Percentiles rank a stretch among this genome's conserved stretches.
These are phyloP conservation scores for Lithobates pipiens DNA, from an alignment of 2,797 vertebrate genomes.

Conservation along the genomic window DNA sequence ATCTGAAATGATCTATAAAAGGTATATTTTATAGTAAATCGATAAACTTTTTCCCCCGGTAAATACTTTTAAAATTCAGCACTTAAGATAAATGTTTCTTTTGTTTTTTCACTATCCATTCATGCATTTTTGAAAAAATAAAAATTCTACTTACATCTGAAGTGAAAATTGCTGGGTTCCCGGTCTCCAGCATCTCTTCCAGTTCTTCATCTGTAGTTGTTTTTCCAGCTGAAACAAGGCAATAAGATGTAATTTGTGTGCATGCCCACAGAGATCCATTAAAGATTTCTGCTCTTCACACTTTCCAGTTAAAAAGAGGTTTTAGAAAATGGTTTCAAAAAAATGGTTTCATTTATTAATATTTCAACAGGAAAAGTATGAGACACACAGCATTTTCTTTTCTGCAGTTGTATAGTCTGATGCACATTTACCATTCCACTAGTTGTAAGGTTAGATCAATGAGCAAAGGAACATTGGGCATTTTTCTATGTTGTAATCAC, in stretches of 20 bases:
- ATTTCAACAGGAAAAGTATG: background rate
- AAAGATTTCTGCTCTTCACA: background rate
- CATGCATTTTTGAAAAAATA: too few relatives aligned
- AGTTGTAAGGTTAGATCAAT: background rate
- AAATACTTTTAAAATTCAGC: too few relatives aligned
- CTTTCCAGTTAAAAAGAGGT: background rate
- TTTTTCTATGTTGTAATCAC: background rate
- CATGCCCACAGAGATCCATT: background rate
- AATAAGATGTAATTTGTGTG: background rate
- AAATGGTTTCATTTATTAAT: background rate
- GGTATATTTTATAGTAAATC: too few relatives aligned
- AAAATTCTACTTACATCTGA: conserved; percentile 83
- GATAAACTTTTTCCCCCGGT: too few relatives aligned
- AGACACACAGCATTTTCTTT: background rate
- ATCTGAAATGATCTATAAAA: conserved; percentile 91
- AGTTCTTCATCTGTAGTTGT: conserved; percentile 90
- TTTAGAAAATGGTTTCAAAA: too few relatives aligned
- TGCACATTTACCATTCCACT: background rate
- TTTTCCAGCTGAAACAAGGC: conserved; percentile 83
- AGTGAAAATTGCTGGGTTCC: conserved; percentile 92
- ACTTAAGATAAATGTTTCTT: too few relatives aligned
- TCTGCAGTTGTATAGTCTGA: background rate
- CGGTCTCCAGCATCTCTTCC: conserved; percentile 94
- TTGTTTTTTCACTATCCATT: too few relatives aligned
- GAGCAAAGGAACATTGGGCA: background rate